These are phyloP conservation scores for Oryzias curvinotus DNA, from an alignment of 2,113 vertebrate genomes.

Conservation along the genomic window DNA sequence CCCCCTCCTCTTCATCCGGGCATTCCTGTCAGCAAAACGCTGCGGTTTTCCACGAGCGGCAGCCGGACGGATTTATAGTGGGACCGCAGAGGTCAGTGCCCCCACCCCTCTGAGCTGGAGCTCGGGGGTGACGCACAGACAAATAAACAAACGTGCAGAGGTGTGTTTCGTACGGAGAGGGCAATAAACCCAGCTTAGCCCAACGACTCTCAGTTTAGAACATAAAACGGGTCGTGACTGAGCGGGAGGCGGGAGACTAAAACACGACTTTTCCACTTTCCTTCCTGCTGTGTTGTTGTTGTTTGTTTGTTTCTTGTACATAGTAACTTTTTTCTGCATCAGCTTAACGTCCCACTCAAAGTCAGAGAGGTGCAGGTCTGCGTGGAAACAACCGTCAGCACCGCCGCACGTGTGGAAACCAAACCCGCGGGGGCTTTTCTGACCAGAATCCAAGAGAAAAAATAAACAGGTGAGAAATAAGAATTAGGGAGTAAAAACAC, in stretches of 20 bases:
- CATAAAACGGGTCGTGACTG: conserved; percentile 48
- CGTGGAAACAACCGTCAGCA: too few relatives aligned
- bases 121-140: conserved; percentile 54
- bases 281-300: too few relatives aligned
- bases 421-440: too few relatives aligned
- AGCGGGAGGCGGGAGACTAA: neutral
- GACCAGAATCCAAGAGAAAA: too few relatives aligned
- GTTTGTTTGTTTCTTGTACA: too few relatives aligned
- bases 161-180: conserved; percentile 44
- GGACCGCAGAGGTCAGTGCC: conserved; percentile 53
- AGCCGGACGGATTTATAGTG: conserved; percentile 55
- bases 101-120: conserved; percentile 31
- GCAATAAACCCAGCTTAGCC: conserved; percentile 32
- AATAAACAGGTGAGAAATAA: too few relatives aligned
- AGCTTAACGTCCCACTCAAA: too few relatives aligned
- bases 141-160: conserved; percentile 52
- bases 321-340: too few relatives aligned
- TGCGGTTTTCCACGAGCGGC: conserved; percentile 28
- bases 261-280: too few relatives aligned
- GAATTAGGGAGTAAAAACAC: too few relatives aligned
- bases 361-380: too few relatives aligned
- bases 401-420: too few relatives aligned
- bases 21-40: conserved; percentile 7
- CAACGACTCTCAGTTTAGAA: conserved; percentile 41
- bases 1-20: conserved; percentile 15